phyloP scores from a whole-genome alignment of 2,113 vertebrate genomes.

The Panthera tigris region DNA sequence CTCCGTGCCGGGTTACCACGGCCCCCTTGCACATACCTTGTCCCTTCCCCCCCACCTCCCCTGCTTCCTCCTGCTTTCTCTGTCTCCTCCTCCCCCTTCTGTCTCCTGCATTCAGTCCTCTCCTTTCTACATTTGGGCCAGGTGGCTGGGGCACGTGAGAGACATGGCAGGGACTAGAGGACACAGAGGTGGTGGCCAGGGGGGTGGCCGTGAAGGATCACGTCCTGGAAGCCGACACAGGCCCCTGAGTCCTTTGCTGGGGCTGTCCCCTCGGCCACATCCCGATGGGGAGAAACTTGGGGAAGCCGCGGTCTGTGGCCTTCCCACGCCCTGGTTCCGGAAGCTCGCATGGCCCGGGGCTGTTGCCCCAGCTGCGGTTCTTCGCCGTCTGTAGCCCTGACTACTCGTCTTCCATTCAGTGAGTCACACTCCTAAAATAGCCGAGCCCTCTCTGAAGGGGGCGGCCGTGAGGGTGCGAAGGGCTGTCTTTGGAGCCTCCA shows the following conservation, averaged over 20 bases:
- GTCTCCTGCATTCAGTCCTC: not conserved
- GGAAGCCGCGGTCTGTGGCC: not conserved
- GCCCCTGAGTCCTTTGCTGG: not conserved
- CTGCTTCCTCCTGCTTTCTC: too few relatives aligned
- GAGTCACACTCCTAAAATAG: not conserved
- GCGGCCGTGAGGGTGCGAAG: not conserved
- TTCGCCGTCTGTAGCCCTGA: not conserved
- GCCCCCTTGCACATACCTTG: not conserved
- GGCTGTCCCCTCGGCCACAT: not conserved
- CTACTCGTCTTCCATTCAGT: not conserved
- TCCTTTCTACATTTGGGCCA: not conserved
- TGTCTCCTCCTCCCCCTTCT: not conserved
- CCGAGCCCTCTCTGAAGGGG: not conserved
- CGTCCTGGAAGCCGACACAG: not conserved
- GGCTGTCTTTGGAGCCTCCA: not conserved
- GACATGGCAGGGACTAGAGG: not conserved
- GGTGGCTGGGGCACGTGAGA: not conserved
- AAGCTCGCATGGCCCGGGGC: not conserved
- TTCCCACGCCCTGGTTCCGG: not conserved
- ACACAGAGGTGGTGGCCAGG: not conserved
- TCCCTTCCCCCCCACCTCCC: too few relatives aligned
- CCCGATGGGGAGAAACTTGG: not conserved
- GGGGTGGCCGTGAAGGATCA: rapidly evolving
- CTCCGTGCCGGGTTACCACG: rapidly evolving
- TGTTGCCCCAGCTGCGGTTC: not conserved